Base-by-base conservation (phyloP, 2,797 vertebrate species). In the Melanotaenia trifasciata region DNA sequence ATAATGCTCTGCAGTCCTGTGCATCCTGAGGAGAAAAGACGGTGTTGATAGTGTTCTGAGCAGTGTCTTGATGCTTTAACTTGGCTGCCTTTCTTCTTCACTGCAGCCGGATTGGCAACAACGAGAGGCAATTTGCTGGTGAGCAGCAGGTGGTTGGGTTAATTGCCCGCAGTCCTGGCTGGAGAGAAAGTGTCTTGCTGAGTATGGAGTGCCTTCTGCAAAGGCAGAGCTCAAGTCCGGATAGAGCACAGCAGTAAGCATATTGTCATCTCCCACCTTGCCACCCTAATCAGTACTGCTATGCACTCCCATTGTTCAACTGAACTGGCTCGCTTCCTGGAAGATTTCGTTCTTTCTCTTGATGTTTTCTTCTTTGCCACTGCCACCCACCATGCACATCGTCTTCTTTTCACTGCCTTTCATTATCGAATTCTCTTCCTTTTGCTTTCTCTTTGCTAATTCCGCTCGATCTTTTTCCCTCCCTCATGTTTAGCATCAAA, bases 111-210 rank as follows among this genome's bases (percentile, higher is more conserved):
- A 70, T 83, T 85, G 85, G 78, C 85, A 76, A 14, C 24, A 73
- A 74, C 13, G 64, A 79, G 75, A 85, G 70, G 78, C 79, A 87
- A 85, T 93, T 90, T 84, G 85, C 85, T 71, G 81, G 74, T 10
- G 73, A 79, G 91, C 90, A 86, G 92, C 92, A 92, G 89, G 92
- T 87, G 90, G 85, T 73, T 78, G 85, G 87, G 87, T 91, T 92
- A 91, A 93, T 92, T 91, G 89, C 85, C 84, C 76, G 60, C 58
- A 20, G 74, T 79, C 72, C 70, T 60, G 78, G 76, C 80, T 72
- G 84, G 80, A 81, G 84, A 83, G 72, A 81, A 80, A 84, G 72
- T 32, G 79, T 74, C 89, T 88, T 22, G 74, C 84, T 80, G 88
- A 80, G 88, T 72, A 77, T 74, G 76, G 86, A 90, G 84, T 64